Conservation (phyloP, 2,113 vertebrate species). For the Chaetodon trifascialis region DNA sequence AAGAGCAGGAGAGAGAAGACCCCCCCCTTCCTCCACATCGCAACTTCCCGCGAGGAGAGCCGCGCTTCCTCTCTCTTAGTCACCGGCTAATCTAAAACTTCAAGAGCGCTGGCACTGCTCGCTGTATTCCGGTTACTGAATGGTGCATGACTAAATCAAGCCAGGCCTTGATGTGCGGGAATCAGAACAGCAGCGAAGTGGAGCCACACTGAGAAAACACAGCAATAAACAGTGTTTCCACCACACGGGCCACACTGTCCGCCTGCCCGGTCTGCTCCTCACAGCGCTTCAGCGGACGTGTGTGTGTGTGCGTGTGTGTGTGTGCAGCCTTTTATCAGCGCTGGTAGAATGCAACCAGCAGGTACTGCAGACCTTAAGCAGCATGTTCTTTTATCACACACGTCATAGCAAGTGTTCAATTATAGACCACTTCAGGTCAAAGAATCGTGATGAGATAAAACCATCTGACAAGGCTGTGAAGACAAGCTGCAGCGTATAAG, state of each 20-base stretch:
- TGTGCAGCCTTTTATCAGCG: slow-evolving; percentile 10
- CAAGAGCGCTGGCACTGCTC: slow-evolving; percentile 29
- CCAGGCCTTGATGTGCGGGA: slow-evolving; percentile 33
- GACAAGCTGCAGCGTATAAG: not conserved
- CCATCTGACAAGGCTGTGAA: slow-evolving; percentile 1
- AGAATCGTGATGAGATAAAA: slow-evolving; percentile 3
- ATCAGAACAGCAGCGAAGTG: slow-evolving; percentile 32
- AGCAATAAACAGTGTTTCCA: slow-evolving; percentile 58
- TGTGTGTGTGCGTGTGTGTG: not conserved
- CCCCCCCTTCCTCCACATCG: not conserved
- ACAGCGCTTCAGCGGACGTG: not conserved
- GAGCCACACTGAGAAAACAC: slow-evolving; percentile 51
- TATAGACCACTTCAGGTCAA: slow-evolving; percentile 7
- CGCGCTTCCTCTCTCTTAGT: slow-evolving; percentile 56
- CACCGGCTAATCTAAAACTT: slow-evolving; percentile 58
- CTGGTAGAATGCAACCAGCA: not conserved
- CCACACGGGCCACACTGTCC: slow-evolving; percentile 13
- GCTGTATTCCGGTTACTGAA: slow-evolving; percentile 40
- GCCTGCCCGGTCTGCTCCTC: slow-evolving; percentile 29
- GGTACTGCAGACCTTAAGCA: slow-evolving; percentile 5
- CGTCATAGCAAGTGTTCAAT: slow-evolving; percentile 17
- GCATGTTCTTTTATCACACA: slow-evolving; percentile 1
- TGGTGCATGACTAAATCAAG: slow-evolving; percentile 37
- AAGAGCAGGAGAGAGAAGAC: slow-evolving; percentile 41
- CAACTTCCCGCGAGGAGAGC: slow-evolving; percentile 9